Percentiles rank a stretch among this genome's conserved stretches.
These are phyloP conservation scores for Pseudois nayaur DNA, from an alignment of 2,113 vertebrate genomes.

Conservation along the genomic window DNA sequence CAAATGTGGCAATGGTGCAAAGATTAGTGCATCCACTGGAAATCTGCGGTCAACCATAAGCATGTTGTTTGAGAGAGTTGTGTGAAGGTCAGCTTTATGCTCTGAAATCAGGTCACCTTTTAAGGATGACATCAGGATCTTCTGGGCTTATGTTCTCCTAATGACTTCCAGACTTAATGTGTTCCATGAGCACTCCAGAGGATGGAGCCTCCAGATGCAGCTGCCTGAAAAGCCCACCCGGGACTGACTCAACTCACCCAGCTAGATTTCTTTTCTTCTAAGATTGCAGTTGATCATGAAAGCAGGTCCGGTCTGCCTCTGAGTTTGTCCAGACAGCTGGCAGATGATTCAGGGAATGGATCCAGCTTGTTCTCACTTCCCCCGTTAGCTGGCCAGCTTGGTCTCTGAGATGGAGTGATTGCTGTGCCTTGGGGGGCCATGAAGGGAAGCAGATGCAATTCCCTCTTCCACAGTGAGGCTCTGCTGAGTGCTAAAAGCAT, in stretches of 20 bases:
- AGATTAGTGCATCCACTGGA: not conserved
- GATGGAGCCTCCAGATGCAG: not conserved
- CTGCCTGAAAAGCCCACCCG: not conserved
- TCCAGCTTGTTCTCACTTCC: not conserved
- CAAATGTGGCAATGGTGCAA: not conserved
- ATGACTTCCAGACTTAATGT: not conserved
- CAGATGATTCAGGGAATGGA: not conserved
- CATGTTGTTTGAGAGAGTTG: not conserved
- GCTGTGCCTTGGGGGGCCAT: not conserved
- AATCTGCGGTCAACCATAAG: not conserved
- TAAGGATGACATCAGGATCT: conserved; percentile 16
- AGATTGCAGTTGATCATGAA: not conserved
- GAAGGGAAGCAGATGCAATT: not conserved
- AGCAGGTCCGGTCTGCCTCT: not conserved
- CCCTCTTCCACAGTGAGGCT: not conserved
- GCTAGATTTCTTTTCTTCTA: not conserved
- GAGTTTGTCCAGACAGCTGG: not conserved
- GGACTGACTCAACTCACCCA: not conserved
- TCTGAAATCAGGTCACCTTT: not conserved
- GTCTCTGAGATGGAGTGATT: not conserved
- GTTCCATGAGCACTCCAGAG: not conserved
- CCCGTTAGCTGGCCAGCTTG: not conserved
- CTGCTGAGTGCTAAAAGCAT: not conserved
- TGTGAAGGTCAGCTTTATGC: not conserved
- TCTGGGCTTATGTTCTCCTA: not conserved